Conservation (phyloP, 2,888 invertebrate species). For the Xanthorhoe designata region DNA sequence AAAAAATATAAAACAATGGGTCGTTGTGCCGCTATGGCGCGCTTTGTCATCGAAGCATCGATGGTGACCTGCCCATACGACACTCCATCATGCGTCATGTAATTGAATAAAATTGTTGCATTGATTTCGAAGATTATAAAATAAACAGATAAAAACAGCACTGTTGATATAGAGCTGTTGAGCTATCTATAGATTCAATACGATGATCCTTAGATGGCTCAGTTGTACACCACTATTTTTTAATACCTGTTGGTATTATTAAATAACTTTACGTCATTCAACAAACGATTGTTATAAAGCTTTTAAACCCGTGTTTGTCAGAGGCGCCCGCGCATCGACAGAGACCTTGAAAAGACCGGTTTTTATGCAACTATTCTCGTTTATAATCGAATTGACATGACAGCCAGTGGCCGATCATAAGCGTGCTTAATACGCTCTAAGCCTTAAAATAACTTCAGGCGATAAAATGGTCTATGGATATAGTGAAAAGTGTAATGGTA, state of each 20-base stretch:
- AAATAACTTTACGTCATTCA: not conserved
- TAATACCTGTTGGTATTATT: too few relatives aligned
- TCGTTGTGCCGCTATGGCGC: conserved; percentile 26
- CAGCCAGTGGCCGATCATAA: conserved; percentile 7
- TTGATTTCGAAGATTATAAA: conserved; percentile 2
- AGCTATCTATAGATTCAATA: too few relatives aligned
- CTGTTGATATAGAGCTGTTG: too few relatives aligned
- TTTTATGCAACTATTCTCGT: conserved; percentile 46
- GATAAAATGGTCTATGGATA: too few relatives aligned
- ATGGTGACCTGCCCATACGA: conserved; percentile 9
- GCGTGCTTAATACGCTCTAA: not conserved
- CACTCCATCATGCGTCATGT: conserved; percentile 20
- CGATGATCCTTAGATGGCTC: too few relatives aligned
- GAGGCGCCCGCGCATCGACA: conserved; percentile 45
- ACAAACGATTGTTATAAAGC: conserved; percentile 2
- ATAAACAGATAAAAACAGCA: too few relatives aligned
- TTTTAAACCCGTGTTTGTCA: conserved; percentile 10
- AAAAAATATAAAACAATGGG: conserved; percentile 26
- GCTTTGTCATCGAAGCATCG: conserved; percentile 15
- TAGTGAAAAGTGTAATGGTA: too few relatives aligned
- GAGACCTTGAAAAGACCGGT: conserved; percentile 51
- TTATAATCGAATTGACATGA: conserved; percentile 32
- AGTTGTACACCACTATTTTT: too few relatives aligned
- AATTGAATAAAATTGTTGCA: not conserved
- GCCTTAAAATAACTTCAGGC: not conserved